Conservation (phyloP, 2,113 vertebrate genomes). For the Pseudorectes ferrugineus region DNA sequence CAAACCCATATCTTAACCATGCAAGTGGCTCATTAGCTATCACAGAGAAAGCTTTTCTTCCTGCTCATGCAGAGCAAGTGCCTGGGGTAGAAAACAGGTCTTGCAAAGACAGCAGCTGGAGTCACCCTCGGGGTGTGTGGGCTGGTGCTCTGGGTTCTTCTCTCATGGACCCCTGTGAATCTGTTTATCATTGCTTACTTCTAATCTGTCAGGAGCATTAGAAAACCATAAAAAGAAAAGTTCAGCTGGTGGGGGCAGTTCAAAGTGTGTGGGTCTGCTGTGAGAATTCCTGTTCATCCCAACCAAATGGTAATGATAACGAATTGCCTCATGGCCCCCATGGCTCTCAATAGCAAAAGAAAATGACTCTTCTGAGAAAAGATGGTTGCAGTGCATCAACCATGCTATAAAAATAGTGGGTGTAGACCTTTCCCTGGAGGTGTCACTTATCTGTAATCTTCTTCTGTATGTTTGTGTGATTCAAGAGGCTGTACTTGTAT, state of each 20-base stretch:
- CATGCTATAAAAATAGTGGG: background rate
- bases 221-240: background rate
- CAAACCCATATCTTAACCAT: background rate
- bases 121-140: background rate
- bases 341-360: background rate
- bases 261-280: background rate
- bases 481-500: background rate
- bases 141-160: background rate
- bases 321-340: rapidly evolving
- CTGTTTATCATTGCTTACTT: background rate
- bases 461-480: background rate
- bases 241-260: background rate
- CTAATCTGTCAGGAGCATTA: background rate
- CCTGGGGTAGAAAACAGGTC: background rate
- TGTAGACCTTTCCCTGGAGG: background rate
- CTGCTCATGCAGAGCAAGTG: background rate
- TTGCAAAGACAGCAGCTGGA: background rate
- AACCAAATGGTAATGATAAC: background rate
- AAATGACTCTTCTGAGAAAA: background rate
- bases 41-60: background rate
- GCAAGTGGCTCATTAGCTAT: background rate
- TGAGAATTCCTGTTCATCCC: background rate
- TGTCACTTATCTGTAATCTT: background rate
- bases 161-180: rapidly evolving
- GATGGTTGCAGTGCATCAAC: background rate